Evolutionary conservation across 2,797 vertebrate species (phyloP), one percentile per base, ranked within the genome.

Genomic region (Liparis tanakae): DNA sequence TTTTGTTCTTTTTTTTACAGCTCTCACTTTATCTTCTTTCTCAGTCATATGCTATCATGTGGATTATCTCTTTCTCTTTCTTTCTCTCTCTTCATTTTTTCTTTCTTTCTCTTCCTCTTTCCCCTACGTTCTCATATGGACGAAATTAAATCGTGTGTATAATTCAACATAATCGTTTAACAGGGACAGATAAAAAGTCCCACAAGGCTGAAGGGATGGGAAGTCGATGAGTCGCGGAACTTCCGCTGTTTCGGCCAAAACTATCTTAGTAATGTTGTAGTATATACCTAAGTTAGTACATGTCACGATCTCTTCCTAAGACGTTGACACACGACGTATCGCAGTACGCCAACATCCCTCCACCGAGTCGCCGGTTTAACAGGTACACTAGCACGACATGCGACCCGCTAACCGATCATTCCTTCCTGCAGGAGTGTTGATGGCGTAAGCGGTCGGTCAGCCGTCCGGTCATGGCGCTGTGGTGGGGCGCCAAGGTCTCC

Each of bases 391-490:
- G 17, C 17, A 41, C 17, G 17, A 65, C 34, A 67, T 22, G 10
- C 44, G 14, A 41, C 67, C 34, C 18, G 18, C 12, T 1, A 15
- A 46, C 64, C 14, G 1, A 34, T 33, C 5, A 3, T 70, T 17
- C 6, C 33, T 63, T 53, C 48, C 41, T 74, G 43, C 76, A 93
- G 90, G 85, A 84, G 63, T 67, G 73, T 88, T 87, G 13, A 92
- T 90, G 88, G 76, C 85, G 66, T 89, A 84, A 90, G 71, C 18
- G 1, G 50, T 63, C 77, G 53, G 57, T 84, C 67, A 72, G 75
- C 84, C 76, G 72, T 90, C 85, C 84, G 76, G 82, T 85, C 81
- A 93, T 93, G 91, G 85, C 72, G 33, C 86, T 84, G 80, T 53
- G 81, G 81, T 80, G 82, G 75, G 79, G 80, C 18, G 4, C 79